Conservation (phyloP, 2,797 vertebrate species). For the Nasua narica region DNA sequence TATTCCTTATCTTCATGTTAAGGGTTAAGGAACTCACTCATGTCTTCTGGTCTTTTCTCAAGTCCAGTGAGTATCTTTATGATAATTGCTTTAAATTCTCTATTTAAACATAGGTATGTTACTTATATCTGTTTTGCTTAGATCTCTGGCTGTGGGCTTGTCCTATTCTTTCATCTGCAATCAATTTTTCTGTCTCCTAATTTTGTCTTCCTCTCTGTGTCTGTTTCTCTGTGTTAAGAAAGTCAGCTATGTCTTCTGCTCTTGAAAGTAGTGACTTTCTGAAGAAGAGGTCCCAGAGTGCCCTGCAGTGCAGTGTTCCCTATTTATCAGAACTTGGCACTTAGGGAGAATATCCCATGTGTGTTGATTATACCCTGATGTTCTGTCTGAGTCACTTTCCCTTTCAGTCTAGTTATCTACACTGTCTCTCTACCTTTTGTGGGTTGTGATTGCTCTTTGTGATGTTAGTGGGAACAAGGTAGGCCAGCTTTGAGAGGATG, state of each 20-base stretch:
- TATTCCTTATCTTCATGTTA: neutral
- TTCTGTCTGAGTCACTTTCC: neutral
- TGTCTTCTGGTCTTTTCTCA: neutral
- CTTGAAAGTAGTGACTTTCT: neutral
- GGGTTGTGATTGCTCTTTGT: neutral
- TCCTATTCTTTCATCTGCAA: too few species aligned
- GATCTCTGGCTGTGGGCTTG: too few species aligned
- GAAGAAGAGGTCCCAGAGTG: neutral
- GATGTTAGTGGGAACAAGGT: neutral
- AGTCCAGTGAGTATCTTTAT: neutral
- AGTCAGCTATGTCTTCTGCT: neutral
- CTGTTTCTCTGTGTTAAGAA: neutral
- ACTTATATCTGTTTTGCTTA: too few species aligned
- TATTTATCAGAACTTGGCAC: neutral
- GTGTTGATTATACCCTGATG: neutral
- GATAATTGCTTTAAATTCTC: neutral
- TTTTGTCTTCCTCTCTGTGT: neutral
- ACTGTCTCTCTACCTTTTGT: neutral
- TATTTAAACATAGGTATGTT: neutral
- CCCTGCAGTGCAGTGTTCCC: neutral
- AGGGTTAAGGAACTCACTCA: neutral
- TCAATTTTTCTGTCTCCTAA: too few species aligned
- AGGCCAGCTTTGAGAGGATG: neutral
- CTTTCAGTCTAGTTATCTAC: neutral
- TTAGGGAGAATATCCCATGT: neutral